Base-by-base conservation (phyloP, 2,888 invertebrate species). In the Chrysolina haemoptera region DNA sequence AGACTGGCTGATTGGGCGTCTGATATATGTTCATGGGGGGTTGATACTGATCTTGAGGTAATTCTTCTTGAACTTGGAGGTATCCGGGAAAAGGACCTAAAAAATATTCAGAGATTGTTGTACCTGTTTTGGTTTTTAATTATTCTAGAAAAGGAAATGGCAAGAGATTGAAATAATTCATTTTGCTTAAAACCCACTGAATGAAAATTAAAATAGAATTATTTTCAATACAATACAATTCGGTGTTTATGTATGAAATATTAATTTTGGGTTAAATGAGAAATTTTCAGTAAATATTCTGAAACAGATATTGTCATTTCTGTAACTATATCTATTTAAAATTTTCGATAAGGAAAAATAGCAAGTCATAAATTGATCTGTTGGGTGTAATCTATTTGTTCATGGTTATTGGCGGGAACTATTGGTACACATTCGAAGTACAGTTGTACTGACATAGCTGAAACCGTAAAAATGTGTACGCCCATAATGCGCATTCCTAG, bases 31-130 rank as follows among this genome's bases (percentile, higher is more conserved):
- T 70, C 10, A 68, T 78, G 6, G 84, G 83, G 18, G 83, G 72
- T 72, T 83, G 82, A 63, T 84, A 84, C 70, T 82, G 82, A 73
- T 84, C 83, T 22, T 77, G 70, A n/a, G 77, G 76, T 48, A 82
- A 27, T 63, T 83, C 82, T 5, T 63, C 59, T 48, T 40, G 67
- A 73, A 41, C 46, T 71, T 14, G 68, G 27, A 46, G 66, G 14
- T n/a, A 66, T 8, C 18, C 16, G 41, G 62, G 50, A 43, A 12
- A 22, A 40, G 48, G 22, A 16, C 18, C 48, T 53, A 63, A 1
- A 1, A 63, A 63, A 16, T 6, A 63, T 20, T 63, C 1, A 63
- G 41, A 27, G 14, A 55, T 27, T 1, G 11, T 12, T 14, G 14
- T 14, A 8, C 14, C 14, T 14, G 43, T 43, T 14, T 14, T 43